Evolutionary conservation across 2,113 vertebrate genomes (phyloP), one percentile per base, ranked within the genome.

Genomic region (Labeo rohita): DNA sequence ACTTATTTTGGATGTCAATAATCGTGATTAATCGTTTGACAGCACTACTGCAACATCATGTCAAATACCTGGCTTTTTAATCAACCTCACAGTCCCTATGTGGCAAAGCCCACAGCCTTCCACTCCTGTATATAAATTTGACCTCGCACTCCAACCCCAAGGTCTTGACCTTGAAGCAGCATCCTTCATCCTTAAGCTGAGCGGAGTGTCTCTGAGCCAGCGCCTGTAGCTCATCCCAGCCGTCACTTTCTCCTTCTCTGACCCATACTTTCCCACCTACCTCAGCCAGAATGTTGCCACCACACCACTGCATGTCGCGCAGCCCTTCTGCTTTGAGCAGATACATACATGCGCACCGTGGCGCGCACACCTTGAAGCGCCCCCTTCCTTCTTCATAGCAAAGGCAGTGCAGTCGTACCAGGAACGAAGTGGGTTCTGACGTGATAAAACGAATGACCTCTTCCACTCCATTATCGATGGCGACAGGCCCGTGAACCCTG

Each of bases 391-490:
- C 85, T 34, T 83, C 85, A 18, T 91, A 91, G 49, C 89, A 88
- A 4, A 77, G 39, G 75, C 89, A 92, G 23, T 80, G 81, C 16
- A 92, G 47, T 4, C 84, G 45, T 11, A 92, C 78, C 45, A 92
- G 78, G 18, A 91, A 90, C 4, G 86, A 89, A 23, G 87, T 76
- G 3, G 87, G 49, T 7, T 85, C 86, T 1, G 90, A 89, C 1
- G 77, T 87, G 21, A 82, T 77, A 45, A 92, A 92, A 36, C 59
- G 49, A 59, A 90, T 85, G 6, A 87, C 84, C 49, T 90, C 89
- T 66, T 92, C 92, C n/a, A 90, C 11, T 1, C 89, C 89, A 6
- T 86, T 81, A n/a, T 92, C 92, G 1, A 92, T 92, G 68, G 89
- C 83, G 12, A 92, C 78, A 0, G 85, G 88, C 16, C 88, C 90